Evolutionary conservation across 2,113 vertebrate genomes (phyloP).

Genomic region (Gambusia affinis): DNA sequence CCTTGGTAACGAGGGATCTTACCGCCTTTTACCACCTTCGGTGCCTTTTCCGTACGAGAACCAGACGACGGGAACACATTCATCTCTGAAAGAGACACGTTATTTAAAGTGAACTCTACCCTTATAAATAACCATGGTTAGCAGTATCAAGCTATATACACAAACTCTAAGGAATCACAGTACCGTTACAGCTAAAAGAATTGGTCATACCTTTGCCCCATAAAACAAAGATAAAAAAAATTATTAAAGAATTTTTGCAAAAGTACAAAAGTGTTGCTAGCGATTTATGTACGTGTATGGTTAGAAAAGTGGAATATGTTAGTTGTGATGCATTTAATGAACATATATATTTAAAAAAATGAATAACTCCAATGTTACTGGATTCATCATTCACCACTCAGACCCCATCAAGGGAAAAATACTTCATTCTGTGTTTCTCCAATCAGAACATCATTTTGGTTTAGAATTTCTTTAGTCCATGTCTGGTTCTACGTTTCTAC

Average conservation of each 20-base stretch:
- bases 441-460: neutral
- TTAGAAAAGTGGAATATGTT: too few species aligned
- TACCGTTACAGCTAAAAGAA: too few species aligned
- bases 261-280: too few species aligned
- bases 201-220: neutral
- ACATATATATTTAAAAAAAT: too few species aligned
- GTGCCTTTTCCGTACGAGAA: conserved; percentile 23
- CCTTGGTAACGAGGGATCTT: conserved; percentile 76
- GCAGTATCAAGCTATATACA: neutral
- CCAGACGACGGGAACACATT: neutral
- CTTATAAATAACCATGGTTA: neutral
- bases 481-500: neutral
- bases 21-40: conserved; percentile 35
- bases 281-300: fast-evolving
- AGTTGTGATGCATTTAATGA: too few species aligned
- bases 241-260: too few species aligned
- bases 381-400: neutral
- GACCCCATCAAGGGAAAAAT: too few species aligned
- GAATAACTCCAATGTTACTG: too few species aligned
- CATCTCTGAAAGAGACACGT: neutral
- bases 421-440: too few species aligned
- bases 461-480: neutral
- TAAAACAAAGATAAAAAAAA: neutral
- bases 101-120: neutral
- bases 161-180: too few species aligned